Base-by-base conservation (phyloP, 2,113 vertebrate species). In the Siniperca knerii region DNA sequence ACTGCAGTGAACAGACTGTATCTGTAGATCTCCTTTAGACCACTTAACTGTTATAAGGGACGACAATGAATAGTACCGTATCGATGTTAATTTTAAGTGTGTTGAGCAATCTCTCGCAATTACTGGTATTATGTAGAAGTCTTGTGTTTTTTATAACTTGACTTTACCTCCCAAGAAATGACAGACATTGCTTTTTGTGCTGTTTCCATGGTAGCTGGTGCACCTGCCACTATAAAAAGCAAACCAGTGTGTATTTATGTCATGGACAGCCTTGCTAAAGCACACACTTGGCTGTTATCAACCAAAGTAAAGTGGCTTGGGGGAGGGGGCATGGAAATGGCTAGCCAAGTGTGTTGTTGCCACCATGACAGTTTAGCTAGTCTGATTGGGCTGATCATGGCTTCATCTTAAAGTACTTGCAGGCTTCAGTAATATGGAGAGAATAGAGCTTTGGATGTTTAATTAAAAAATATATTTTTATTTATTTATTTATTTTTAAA, bases 301-400 rank as follows among this genome's bases (percentile, higher is more conserved):
- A 71, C 87, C 11, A 84, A 83, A 78, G 82, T 82, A 82, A 90
- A 81, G 46, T 44, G 5, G 81, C 70, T 64, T 8, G 61, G 58
- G 75, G 82, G 73, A 2, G 8, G 68, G 67, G 40, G 6, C 1
- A 12, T 55, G 44, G 35, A 57, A 29, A 42, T 15, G 60, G 20
- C 15, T 0, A 67, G 35, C 33, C 29, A 8, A 16, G 48, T 42
- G 15, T 35, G 5, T 4, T 20, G 23, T 35, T 62, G 15, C 10
- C 4, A 50, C 10, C 10, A 7, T 20, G 1, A 73, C 8, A 3
- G 11, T 42, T 6, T 21, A 29, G 57, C n/a, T 8, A 15, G n/a
- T 61, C 18, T 44, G 23, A 55, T 44, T 80, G 35, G 61, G 20
- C 61, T 54, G 44, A 82, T 74, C 40, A 11, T n/a, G 20, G 44